Evolutionary conservation across 2,888 invertebrate species (phyloP), one percentile per base, ranked within the genome.

Genomic region (Eurytoma californica): DNA sequence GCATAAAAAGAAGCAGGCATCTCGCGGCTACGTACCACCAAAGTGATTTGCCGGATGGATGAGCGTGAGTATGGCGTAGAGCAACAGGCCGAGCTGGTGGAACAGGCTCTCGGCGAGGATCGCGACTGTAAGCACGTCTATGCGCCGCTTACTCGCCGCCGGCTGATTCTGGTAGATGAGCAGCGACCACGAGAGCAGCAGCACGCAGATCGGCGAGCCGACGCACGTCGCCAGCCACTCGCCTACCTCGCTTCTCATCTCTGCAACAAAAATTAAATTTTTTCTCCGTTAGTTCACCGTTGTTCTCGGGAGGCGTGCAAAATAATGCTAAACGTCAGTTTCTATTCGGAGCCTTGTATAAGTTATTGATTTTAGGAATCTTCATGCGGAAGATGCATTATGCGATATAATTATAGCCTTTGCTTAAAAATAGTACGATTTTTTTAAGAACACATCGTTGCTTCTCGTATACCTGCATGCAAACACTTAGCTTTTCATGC

Each of bases 91-190:
- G 30, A 88, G 84, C 82, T 91, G 91, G 83, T 90, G 90, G 58
- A 87, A 86, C 81, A 91, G 87, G 60, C 90, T 89, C 84, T 90
- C 87, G 7, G 88, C 84, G 65, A 91, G 86, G n/a, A 91, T 84
- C 55, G 91, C 91, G 49, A 91, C 89, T 66, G 92, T 87, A 77
- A 92, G 90, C 60, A 92, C 87, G 84, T 92, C 92, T 82, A 91
- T 90, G 66, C 91, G 90, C 55, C 91, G 85, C 88, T 92, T 89
- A 79, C 85, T 82, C 67, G 87, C 86, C 24, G 88, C 86, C 49
- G 89, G 87, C 80, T 91, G 91, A 76, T 90, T 90, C 86, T 91
- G 91, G 84, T 92, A 90, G 77, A 92, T 91, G 84, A 91, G 88
- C 73, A 91, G 87, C 24, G 90, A 90, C 91, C 91, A 91, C 67